Conservation (phyloP, 2,113 vertebrate species). For the Jacana jacana region DNA sequence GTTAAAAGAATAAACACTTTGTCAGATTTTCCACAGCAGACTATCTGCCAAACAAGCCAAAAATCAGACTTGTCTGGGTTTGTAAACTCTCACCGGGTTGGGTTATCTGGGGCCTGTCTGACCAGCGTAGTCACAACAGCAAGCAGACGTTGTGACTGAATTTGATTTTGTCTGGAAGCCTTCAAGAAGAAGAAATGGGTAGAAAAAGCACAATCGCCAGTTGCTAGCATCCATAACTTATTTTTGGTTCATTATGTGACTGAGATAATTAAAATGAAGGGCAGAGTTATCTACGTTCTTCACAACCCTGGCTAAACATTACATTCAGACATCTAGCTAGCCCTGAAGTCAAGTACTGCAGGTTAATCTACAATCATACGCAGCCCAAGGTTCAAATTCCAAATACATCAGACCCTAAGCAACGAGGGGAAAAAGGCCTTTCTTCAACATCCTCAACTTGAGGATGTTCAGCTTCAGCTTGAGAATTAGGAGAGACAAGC, state of each 20-base stretch:
- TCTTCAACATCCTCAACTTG: not conserved
- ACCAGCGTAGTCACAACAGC: not conserved
- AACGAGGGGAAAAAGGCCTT: not conserved
- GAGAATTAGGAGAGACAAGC: not conserved
- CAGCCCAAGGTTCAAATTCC: conserved; percentile 30
- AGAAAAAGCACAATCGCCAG: not conserved
- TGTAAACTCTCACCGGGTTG: not conserved
- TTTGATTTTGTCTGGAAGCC: not conserved
- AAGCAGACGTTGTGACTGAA: not conserved
- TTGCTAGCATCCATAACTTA: not conserved
- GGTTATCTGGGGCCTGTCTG: not conserved
- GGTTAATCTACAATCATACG: conserved; percentile 30
- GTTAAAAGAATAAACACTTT: not conserved
- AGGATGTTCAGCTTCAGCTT: not conserved
- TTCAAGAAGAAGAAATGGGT: not conserved
- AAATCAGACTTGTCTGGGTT: not conserved
- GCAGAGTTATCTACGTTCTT: not conserved
- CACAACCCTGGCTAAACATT: not conserved
- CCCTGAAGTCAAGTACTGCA: not conserved
- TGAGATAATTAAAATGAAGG: not conserved
- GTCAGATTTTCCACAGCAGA: not conserved
- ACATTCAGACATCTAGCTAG: not conserved
- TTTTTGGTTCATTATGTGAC: not conserved
- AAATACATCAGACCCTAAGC: not conserved
- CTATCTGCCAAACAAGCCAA: not conserved